phyloP scores from a whole-genome alignment of 2,797 vertebrate genomes.

The Parambassis ranga region DNA sequence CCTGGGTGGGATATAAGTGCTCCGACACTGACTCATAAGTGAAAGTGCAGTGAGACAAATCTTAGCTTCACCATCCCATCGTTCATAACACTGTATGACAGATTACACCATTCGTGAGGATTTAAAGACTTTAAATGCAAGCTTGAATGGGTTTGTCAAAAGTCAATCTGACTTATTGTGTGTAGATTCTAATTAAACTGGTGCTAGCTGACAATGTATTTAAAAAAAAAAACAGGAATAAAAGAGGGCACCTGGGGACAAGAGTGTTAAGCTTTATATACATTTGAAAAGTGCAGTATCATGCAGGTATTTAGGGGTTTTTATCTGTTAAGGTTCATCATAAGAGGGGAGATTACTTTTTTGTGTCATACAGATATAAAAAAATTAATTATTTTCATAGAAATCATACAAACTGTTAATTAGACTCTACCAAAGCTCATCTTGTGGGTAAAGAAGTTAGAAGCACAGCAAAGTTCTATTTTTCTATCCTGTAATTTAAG shows the following conservation, averaged over 20 bases:
- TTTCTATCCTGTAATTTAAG: too few species aligned
- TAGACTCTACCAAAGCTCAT: neutral
- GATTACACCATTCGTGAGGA: slow-evolving; percentile 37
- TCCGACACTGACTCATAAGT: slow-evolving; percentile 11
- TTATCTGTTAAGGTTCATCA: slow-evolving; percentile 1
- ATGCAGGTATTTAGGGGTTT: neutral
- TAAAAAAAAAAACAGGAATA: slow-evolving; percentile 16
- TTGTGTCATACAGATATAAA: neutral
- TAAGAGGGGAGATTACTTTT: neutral
- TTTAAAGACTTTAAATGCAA: slow-evolving; percentile 43
- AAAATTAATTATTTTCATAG: neutral
- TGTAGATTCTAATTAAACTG: slow-evolving; percentile 28
- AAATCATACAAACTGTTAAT: neutral
- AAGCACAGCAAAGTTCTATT: too few species aligned
- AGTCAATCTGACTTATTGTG: slow-evolving; percentile 22
- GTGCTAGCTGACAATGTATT: slow-evolving; percentile 39
- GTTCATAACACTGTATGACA: slow-evolving; percentile 28
- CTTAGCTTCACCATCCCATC: neutral
- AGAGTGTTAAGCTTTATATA: neutral
- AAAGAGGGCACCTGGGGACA: neutral
- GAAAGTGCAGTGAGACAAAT: slow-evolving; percentile 7
- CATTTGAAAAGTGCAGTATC: slow-evolving; percentile 1
- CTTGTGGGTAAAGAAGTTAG: too few species aligned
- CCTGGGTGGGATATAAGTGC: neutral
- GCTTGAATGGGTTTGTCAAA: slow-evolving; percentile 22